phyloP scores from a whole-genome alignment of 2,113 vertebrate species.

The Ovis canadensis region DNA sequence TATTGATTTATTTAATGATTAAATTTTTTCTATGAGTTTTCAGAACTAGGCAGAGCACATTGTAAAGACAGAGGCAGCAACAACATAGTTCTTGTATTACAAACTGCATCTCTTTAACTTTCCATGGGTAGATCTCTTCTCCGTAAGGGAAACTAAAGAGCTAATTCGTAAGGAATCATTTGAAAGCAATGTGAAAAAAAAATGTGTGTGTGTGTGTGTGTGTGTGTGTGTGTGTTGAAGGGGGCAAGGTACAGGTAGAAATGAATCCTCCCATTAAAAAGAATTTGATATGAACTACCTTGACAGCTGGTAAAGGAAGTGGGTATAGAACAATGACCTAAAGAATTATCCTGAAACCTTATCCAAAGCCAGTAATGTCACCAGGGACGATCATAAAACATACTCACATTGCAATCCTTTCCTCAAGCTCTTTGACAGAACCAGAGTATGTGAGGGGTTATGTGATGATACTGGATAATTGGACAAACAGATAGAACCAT shows the following conservation, averaged over 20 bases:
- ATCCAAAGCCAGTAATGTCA: constrained; percentile 41
- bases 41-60: not conserved
- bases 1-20: not conserved
- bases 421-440: constrained; percentile 7
- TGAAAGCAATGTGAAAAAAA: constrained; percentile 15
- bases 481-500: not conserved
- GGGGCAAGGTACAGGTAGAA: not conserved
- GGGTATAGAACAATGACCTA: constrained; percentile 43
- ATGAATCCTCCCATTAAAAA: constrained; percentile 55
- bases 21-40: not conserved
- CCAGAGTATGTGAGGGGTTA: not conserved
- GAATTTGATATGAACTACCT: constrained; percentile 53
- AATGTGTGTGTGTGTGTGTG: not conserved
- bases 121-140: not conserved
- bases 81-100: not conserved
- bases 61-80: not conserved
- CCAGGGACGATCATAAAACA: constrained; percentile 32
- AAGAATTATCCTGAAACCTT: constrained; percentile 61
- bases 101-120: not conserved
- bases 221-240: not conserved
- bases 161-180: not conserved
- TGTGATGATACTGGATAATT: not conserved
- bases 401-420: constrained; percentile 58
- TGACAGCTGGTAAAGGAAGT: constrained; percentile 62
- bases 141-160: not conserved